A percentile compares a stretch with the other conserved stretches of the same genome.
Evolutionary conservation across 2,888 invertebrate genomes (phyloP).

Genomic region (Drosophila borborema): DNA sequence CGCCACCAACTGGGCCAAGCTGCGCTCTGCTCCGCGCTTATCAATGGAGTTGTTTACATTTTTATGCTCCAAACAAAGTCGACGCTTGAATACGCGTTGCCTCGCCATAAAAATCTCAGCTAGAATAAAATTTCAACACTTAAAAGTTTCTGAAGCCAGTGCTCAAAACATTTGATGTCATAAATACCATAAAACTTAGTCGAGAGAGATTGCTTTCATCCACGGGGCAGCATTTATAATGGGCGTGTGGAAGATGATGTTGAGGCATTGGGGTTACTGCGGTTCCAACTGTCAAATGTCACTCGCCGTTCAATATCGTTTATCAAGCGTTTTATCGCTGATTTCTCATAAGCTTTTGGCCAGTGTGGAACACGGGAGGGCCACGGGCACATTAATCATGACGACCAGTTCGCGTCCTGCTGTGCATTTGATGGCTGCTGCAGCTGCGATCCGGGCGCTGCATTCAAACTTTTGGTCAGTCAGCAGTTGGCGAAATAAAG

Average conservation of each 20-base stretch:
- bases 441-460: constrained; percentile 5
- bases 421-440: constrained; percentile 52
- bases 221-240: constrained; percentile 46
- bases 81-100: constrained; percentile 23
- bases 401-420: constrained; percentile 49
- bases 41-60: constrained; percentile 70
- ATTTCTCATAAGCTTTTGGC: constrained; percentile 64
- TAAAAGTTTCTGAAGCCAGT: constrained; percentile 25
- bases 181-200: constrained; percentile 57
- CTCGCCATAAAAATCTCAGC: constrained; percentile 54
- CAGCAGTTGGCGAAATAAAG: constrained; percentile 31
- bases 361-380: constrained; percentile 28
- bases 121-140: constrained; percentile 70
- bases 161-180: constrained; percentile 42
- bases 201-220: constrained; percentile 53
- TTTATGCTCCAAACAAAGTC: constrained; percentile 51
- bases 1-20: constrained; percentile 22
- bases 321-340: constrained; percentile 65
- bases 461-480: constrained; percentile 24
- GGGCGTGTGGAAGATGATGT: constrained; percentile 36
- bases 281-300: constrained; percentile 68
- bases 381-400: constrained; percentile 67
- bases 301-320: constrained; percentile 63
- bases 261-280: constrained; percentile 1
- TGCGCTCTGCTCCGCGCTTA: constrained; percentile 5